Percentiles rank a stretch among this genome's conserved stretches.
These are phyloP conservation scores for Epinotia nisella DNA, from an alignment of 2,888 invertebrate species.

Conservation along the genomic window DNA sequence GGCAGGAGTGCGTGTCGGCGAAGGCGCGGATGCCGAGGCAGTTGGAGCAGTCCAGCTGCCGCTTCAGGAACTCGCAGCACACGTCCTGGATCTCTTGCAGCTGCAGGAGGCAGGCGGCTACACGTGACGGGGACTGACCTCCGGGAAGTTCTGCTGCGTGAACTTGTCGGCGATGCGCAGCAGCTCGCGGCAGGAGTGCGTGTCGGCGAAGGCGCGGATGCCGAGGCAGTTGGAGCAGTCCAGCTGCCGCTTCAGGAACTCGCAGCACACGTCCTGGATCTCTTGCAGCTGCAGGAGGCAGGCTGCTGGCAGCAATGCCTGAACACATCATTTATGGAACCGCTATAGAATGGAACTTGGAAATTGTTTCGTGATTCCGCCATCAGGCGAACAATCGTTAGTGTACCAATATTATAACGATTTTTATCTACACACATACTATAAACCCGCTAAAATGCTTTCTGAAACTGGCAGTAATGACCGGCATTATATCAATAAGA, in stretches of 20 bases:
- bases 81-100: no score
- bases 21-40: constrained; percentile 99
- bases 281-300: constrained; percentile 97
- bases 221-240: constrained; percentile 99
- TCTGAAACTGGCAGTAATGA: no score
- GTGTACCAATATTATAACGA: no score
- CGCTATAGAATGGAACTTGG: no score
- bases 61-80: constrained; percentile 84
- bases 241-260: constrained; percentile 98
- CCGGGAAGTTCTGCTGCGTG: constrained; percentile 99
- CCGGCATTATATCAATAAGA: no score
- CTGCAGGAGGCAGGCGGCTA: no score
- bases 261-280: constrained; percentile 99
- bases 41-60: constrained; percentile 98
- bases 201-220: constrained; percentile 99
- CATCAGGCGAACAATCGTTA: no score
- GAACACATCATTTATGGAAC: constrained; percentile 22
- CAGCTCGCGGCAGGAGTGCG: constrained; percentile 98
- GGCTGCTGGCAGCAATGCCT: constrained; percentile 95
- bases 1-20: constrained; percentile 99
- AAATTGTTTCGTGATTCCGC: no score
- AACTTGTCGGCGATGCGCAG: constrained; percentile 98
- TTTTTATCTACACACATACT: no score
- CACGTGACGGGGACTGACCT: constrained; percentile 87
- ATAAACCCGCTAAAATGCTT: no score